phyloP scores from a whole-genome alignment of 2,888 invertebrate genomes.

The Leptogaster cylindrica region DNA sequence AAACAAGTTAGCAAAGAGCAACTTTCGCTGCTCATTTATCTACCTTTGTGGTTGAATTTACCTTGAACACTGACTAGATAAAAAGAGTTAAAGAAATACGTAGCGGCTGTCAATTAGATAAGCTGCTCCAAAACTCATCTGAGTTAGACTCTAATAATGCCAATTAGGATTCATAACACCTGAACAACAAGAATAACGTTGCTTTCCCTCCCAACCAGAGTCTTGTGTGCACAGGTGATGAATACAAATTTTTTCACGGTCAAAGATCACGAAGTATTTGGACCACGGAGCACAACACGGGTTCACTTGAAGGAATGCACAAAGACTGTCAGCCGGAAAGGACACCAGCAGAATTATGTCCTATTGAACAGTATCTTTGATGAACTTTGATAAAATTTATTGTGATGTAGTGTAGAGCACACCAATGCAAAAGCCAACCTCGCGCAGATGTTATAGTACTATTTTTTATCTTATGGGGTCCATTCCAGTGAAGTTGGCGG shows the following conservation, averaged over 20 bases:
- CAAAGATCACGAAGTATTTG: conserved; percentile 20
- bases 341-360: background rate
- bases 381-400: conserved; percentile 11
- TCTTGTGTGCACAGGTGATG: conserved; percentile 12
- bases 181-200: background rate
- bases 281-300: conserved; percentile 18
- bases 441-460: conserved; percentile 7
- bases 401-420: conserved; percentile 25
- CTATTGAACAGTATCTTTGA: background rate
- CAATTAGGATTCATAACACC: conserved; percentile 22
- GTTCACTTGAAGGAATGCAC: conserved; percentile 28
- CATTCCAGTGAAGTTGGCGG: background rate
- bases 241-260: conserved; percentile 35
- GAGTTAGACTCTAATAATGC: background rate
- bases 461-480: conserved; percentile 15
- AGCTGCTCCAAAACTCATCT: background rate
- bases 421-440: conserved; percentile 14
- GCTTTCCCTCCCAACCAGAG: background rate
- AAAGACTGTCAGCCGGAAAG: background rate
- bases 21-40: conserved; percentile 23
- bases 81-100: background rate
- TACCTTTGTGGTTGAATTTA: background rate
- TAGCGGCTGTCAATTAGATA: background rate
- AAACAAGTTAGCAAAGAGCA: conserved; percentile 22
- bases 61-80: conserved; percentile 4